These are phyloP conservation scores for Conomelus anceps DNA, from an alignment of 2,888 invertebrate genomes.

Conservation along the genomic window DNA sequence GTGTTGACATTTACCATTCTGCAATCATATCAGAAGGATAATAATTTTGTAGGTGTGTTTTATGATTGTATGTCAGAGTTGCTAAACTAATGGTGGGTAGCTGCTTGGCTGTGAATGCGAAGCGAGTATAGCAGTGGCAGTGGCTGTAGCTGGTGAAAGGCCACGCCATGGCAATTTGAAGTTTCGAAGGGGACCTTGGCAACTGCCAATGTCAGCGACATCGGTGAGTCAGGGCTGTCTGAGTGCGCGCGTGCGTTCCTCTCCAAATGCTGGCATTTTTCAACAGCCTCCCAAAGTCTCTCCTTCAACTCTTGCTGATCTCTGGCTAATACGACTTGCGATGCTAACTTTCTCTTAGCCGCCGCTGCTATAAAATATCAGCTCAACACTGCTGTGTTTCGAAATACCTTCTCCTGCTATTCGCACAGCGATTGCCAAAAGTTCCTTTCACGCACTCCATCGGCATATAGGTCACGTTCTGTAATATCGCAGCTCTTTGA, in stretches of 20 bases:
- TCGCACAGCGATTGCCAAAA: neutral
- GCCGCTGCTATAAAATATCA: neutral
- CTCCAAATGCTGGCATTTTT: neutral
- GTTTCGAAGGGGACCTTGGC: neutral
- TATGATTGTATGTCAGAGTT: neutral
- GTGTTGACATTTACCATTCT: neutral
- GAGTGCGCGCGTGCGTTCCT: neutral
- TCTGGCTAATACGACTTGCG: neutral
- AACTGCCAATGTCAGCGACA: neutral
- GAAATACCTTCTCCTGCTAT: neutral
- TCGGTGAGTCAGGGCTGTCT: neutral
- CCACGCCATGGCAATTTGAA: neutral
- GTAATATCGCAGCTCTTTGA: no score
- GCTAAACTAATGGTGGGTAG: neutral
- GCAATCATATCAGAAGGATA: neutral
- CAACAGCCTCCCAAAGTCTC: neutral
- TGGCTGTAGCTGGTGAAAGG: neutral
- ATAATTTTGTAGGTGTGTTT: neutral
- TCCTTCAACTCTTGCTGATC: neutral
- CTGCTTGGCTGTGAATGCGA: no score
- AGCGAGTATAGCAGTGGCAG: neutral
- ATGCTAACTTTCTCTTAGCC: neutral
- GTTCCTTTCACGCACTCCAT: neutral
- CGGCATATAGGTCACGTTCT: neutral
- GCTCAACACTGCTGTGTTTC: neutral